Base-by-base conservation (phyloP, 2,113 vertebrate species). In the Holacanthus passer region DNA sequence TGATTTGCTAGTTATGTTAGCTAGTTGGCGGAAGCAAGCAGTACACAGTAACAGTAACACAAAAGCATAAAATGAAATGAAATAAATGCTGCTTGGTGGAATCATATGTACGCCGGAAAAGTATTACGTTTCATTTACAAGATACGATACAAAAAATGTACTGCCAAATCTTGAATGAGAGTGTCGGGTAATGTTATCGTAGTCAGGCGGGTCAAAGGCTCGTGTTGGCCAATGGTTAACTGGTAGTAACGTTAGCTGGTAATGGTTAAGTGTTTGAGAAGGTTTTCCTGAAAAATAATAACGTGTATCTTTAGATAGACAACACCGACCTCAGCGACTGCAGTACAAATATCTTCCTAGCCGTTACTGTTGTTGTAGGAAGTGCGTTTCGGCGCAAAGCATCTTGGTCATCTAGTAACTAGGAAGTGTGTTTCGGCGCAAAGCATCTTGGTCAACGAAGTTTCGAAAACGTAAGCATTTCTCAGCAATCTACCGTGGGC, bases 371-470 rank as follows among this genome's bases (percentile, higher is more conserved):
- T 67, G 74, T 78, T 56, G 29, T 29, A 52, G 91, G 90, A 93
- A 91, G 84, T 79, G 55, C 19, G 32, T 13, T 20, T 17, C 1
- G 3, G 7, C 76, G 81, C 86, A 87, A 87, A 41, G 92, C 76
- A 89, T 87, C 12, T 4, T 88, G 91, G 91, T 83, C 62, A 43
- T n/a, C n/a, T n/a, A 39, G 88, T 88, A 91, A 87, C 89, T 14
- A 87, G 91, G 90, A 93, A 91, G 84, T 79, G 55, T 22, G 32
- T 13, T 20, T 17, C 1, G 3, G 7, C 76, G 81, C 86, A 87
- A 87, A 41, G 92, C 76, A 89, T 87, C 12, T 4, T 88, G 91
- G 91, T 83, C 62, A 43, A 3, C 0, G 89, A 72, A 87, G 89
- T 91, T 73, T 29, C n/a, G 0, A 59, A 81, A 43, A 31, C 12